A percentile compares a stretch with the other conserved stretches of the same genome.
phyloP scores from a whole-genome alignment of 23 tunicate genomes.

The Aplidium turbinatum region DNA sequence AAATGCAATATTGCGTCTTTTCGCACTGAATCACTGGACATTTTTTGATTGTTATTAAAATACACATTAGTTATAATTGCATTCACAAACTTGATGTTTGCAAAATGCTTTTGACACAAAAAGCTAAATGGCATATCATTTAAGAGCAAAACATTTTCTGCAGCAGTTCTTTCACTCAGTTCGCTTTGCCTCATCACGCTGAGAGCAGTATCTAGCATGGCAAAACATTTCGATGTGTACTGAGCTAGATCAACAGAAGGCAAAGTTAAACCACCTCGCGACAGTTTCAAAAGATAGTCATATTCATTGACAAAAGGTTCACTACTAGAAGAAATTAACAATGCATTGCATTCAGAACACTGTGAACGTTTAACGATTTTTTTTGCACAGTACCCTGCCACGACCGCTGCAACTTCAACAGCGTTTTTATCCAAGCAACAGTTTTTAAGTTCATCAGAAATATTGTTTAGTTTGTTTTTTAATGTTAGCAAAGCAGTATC shows the following conservation, averaged over 20 bases:
- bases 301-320: too few relatives aligned
- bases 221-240: background rate
- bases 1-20: background rate
- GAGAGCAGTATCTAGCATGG: constrained; percentile 6
- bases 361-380: background rate
- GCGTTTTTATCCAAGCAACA: background rate
- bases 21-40: background rate
- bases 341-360: background rate
- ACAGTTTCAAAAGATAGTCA: too few relatives aligned
- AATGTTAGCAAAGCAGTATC: too few relatives aligned
- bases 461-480: background rate
- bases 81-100: constrained; percentile 1
- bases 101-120: constrained; percentile 1
- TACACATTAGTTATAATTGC: background rate
- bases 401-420: constrained; percentile 6
- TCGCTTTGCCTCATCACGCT: background rate
- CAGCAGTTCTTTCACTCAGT: constrained; percentile 1
- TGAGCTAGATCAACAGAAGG: constrained; percentile 1
- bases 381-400: constrained; percentile 9
- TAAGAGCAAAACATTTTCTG: background rate
- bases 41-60: background rate
- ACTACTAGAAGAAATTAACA: too few relatives aligned
- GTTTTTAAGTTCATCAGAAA: background rate
- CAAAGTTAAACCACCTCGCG: background rate
- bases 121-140: background rate